These are phyloP conservation scores for Sisyra terminalis DNA, from an alignment of 2,888 invertebrate genomes.

Conservation along the genomic window DNA sequence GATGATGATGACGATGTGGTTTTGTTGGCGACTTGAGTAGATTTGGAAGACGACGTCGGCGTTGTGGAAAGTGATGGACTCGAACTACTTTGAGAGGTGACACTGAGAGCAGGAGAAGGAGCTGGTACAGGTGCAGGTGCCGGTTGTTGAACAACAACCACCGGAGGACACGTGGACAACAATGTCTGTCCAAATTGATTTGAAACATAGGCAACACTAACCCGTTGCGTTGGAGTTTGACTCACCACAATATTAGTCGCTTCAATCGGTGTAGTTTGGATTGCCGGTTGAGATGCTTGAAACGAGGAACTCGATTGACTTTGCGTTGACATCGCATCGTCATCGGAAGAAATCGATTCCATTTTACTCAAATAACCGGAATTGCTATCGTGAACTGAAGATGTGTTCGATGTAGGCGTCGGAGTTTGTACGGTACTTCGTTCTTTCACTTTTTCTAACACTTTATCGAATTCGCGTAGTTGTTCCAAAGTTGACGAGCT, in stretches of 20 bases:
- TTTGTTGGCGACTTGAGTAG: constrained; percentile 14
- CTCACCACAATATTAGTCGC: not conserved
- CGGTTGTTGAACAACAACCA: constrained; percentile 30
- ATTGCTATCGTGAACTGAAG: not conserved
- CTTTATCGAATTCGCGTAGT: constrained; percentile 63
- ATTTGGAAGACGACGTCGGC: constrained; percentile 21
- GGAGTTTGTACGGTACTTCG: constrained; percentile 43
- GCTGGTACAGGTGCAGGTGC: constrained; percentile 32
- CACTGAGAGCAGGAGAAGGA: constrained; percentile 36
- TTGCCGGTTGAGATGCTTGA: constrained; percentile 15
- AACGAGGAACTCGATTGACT: constrained; percentile 8
- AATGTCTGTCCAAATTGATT: constrained; percentile 28
- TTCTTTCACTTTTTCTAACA: constrained; percentile 65
- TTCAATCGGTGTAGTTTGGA: constrained; percentile 1
- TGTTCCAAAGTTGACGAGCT: constrained; percentile 64
- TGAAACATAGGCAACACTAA: constrained; percentile 35
- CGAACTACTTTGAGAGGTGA: constrained; percentile 37
- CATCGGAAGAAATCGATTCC: no score
- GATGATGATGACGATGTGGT: constrained; percentile 26
- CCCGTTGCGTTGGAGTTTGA: constrained; percentile 24
- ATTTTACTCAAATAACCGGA: no score
- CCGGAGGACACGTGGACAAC: constrained; percentile 23
- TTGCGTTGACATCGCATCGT: constrained; percentile 18
- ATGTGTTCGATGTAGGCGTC: constrained; percentile 14
- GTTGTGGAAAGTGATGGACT: constrained; percentile 39